phyloP scores from a whole-genome alignment of 2,797 vertebrate genomes.

The Falco naumanni region DNA sequence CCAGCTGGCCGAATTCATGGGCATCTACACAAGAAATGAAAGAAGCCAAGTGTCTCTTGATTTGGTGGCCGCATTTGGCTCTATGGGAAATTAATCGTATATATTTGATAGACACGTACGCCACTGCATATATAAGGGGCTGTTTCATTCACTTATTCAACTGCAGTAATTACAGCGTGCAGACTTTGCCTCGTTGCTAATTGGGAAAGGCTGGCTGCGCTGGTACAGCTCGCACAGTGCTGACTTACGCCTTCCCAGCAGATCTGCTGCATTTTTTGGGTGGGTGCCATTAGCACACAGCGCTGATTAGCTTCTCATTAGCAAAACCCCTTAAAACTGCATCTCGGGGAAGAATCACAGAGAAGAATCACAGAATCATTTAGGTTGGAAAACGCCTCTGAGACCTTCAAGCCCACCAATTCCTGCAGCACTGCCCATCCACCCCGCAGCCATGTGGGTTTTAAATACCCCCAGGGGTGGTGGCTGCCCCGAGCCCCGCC shows the following conservation, averaged over 20 bases:
- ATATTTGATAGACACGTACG: rapidly evolving
- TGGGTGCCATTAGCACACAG: not conserved
- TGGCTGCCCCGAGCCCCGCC: too few species aligned
- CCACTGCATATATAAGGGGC: rapidly evolving
- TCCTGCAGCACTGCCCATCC: too few species aligned
- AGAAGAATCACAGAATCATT: too few species aligned
- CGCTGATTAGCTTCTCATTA: not conserved
- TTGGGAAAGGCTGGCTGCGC: not conserved
- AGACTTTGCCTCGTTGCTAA: rapidly evolving
- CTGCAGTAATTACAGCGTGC: rapidly evolving
- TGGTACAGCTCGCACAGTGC: not conserved
- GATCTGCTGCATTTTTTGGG: not conserved
- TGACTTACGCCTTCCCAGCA: not conserved
- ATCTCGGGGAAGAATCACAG: not conserved
- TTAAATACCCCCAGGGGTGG: too few species aligned
- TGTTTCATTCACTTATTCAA: not conserved
- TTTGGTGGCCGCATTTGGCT: not conserved
- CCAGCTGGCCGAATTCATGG: not conserved
- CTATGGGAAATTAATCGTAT: rapidly evolving
- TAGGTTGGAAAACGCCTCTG: too few species aligned
- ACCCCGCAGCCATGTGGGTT: too few species aligned
- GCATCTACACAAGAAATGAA: not conserved
- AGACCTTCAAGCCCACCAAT: too few species aligned
- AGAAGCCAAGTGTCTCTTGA: not conserved
- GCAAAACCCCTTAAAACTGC: not conserved